Conservation (phyloP, 2,797 vertebrate genomes). For the Okamejei kenojei region DNA sequence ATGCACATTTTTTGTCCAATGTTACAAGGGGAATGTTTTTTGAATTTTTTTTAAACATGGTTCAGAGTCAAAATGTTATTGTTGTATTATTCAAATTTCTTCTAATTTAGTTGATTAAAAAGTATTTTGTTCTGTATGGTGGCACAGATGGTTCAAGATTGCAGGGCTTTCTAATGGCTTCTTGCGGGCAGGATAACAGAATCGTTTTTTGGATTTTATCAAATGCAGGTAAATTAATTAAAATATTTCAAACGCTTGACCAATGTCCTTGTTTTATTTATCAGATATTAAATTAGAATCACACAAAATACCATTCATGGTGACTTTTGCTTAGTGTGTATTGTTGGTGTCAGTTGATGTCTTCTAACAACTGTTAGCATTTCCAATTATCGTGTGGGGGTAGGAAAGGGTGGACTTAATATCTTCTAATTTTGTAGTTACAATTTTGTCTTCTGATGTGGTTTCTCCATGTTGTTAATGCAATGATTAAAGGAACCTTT, state of each 20-base stretch:
- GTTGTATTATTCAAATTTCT: neutral
- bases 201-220: conserved; percentile 74
- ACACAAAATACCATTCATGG: neutral
- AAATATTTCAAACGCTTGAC: neutral
- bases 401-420: neutral
- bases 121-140: conserved; percentile 8
- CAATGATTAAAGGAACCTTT: neutral
- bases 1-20: neutral
- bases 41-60: neutral
- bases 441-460: neutral
- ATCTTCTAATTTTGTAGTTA: neutral
- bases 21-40: neutral
- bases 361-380: neutral
- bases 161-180: conserved; percentile 67
- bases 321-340: neutral
- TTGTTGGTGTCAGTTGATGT: neutral
- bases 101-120: neutral
- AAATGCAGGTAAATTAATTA: conserved; percentile 62
- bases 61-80: neutral
- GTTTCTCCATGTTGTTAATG: neutral
- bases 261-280: neutral
- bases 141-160: conserved; percentile 42
- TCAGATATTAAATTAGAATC: neutral
- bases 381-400: neutral
- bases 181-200: conserved; percentile 78